These are phyloP conservation scores for Sakesphorus luctuosus DNA, from an alignment of 2,113 vertebrate species.

Conservation along the genomic window DNA sequence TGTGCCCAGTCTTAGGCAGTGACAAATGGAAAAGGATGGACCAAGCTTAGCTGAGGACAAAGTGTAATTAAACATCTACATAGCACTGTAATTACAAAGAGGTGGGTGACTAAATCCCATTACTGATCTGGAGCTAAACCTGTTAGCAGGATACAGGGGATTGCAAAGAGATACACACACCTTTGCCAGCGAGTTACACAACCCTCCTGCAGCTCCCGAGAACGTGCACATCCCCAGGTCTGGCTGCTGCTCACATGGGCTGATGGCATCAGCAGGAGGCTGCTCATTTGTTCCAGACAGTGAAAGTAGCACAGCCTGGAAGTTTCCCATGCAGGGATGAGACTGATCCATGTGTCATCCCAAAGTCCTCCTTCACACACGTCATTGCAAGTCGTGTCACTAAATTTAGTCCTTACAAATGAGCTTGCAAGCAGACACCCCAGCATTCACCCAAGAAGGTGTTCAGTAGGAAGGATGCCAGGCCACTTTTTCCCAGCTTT, in stretches of 20 bases:
- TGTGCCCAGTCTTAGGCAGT: background rate
- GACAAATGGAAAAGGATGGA: background rate
- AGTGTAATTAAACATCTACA: background rate
- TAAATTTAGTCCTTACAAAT: background rate
- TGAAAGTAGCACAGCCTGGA: background rate
- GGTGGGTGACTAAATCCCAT: background rate
- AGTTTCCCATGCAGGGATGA: background rate
- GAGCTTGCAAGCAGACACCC: background rate
- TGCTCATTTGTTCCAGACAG: background rate
- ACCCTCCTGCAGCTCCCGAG: background rate
- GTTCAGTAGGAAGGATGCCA: background rate
- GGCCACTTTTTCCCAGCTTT: background rate
- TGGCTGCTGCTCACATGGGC: background rate
- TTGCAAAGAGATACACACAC: background rate
- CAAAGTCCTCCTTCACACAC: fast-evolving
- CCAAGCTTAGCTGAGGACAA: background rate
- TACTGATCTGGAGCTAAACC: background rate
- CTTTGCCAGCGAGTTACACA: background rate
- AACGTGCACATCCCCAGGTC: background rate
- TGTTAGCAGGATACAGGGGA: background rate
- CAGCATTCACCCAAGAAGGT: background rate
- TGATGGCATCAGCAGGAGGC: background rate
- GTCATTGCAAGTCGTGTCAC: background rate
- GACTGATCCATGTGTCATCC: background rate
- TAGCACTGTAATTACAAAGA: background rate